phyloP scores from a whole-genome alignment of 2,888 invertebrate genomes.

The Tenthredo scrophulariae region DNA sequence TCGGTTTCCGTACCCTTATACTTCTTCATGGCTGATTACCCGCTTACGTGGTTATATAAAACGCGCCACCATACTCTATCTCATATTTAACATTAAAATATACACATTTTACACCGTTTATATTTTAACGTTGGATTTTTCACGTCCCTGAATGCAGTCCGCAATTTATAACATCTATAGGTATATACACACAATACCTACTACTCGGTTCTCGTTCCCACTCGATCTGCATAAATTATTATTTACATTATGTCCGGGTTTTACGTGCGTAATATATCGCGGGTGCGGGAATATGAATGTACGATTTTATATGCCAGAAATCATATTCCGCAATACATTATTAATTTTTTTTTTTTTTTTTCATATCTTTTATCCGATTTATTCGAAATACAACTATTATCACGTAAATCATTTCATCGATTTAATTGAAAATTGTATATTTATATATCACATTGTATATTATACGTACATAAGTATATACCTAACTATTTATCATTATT shows the following conservation, averaged over 20 bases:
- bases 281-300: neutral
- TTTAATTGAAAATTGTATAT: no score
- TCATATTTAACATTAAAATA: conserved; percentile 44
- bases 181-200: no score
- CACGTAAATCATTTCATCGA: no score
- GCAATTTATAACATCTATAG: no score
- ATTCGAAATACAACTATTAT: no score
- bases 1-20: neutral
- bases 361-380: no score
- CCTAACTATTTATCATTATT: neutral
- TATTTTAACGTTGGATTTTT: conserved; percentile 13
- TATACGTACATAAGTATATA: no score
- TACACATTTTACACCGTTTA: neutral
- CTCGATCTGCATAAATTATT: conserved; percentile 15
- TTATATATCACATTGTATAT: no score
- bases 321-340: neutral
- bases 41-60: neutral
- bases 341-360: neutral
- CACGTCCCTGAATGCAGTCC: neutral
- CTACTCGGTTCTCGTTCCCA: neutral
- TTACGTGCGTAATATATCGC: neutral
- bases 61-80: conserved; percentile 6
- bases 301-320: conserved; percentile 4
- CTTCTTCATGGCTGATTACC: conserved; percentile 40
- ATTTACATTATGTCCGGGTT: conserved; percentile 7